Conservation (phyloP, 2,797 vertebrate species). For the Lagodon rhomboides region DNA sequence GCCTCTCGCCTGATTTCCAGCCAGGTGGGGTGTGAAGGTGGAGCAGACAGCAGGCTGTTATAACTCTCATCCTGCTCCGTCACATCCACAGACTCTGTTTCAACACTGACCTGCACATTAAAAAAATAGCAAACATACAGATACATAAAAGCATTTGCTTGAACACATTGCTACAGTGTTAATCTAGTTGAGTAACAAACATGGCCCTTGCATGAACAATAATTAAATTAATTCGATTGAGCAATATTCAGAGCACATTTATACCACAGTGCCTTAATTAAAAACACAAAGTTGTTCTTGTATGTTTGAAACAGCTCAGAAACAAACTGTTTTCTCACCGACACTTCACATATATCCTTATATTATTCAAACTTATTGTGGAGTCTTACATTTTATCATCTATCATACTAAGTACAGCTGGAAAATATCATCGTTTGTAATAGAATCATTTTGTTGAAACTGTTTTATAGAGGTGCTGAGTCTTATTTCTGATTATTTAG, state of each 20-base stretch:
- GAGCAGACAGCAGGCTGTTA: conserved; percentile 45
- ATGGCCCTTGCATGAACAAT: not conserved
- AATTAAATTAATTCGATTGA: not conserved
- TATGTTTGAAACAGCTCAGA: not conserved
- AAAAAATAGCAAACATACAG: not conserved
- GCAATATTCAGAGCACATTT: conserved; percentile 2
- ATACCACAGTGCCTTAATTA: not conserved
- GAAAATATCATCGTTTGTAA: not conserved
- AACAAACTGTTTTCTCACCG: not conserved
- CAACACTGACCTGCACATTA: conserved; percentile 52
- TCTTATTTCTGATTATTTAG: not conserved
- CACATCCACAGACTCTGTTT: conserved; percentile 60
- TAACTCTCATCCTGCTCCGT: conserved; percentile 76
- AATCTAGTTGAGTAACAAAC: not conserved
- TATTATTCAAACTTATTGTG: not conserved
- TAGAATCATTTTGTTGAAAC: not conserved
- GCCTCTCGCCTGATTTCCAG: conserved; percentile 80
- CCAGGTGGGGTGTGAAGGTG: conserved; percentile 83
- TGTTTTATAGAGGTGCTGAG: not conserved
- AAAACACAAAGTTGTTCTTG: not conserved
- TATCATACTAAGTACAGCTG: not conserved
- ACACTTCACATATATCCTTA: not conserved
- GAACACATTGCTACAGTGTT: not conserved
- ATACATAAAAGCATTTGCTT: not conserved
- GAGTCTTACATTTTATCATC: not conserved